Percentiles rank a stretch among this genome's conserved stretches.
Conservation (phyloP, 2,113 vertebrate genomes). For the Macquaria ambigua region DNA sequence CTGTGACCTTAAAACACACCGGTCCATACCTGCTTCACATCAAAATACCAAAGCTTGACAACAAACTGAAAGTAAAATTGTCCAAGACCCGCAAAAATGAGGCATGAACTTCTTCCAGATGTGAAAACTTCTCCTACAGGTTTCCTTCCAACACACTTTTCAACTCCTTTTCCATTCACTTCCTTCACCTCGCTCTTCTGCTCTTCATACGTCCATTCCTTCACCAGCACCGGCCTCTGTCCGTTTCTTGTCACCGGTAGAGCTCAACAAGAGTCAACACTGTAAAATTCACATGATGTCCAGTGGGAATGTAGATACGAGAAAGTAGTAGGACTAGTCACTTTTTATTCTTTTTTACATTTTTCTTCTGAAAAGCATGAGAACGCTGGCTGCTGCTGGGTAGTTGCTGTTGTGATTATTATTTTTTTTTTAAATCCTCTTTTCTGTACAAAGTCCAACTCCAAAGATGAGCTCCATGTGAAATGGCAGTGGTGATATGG, state of each 20-base stretch:
- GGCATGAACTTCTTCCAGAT: constrained; percentile 42
- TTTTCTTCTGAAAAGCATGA: constrained; percentile 70
- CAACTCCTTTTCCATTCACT: constrained; percentile 30
- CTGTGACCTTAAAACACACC: constrained; percentile 61
- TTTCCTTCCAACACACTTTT: constrained; percentile 70
- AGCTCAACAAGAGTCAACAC: constrained; percentile 65
- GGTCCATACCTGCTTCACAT: constrained; percentile 54
- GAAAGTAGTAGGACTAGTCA: constrained; percentile 72
- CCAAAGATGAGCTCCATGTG: constrained; percentile 82
- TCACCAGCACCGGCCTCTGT: constrained; percentile 22
- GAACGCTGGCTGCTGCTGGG: constrained; percentile 72
- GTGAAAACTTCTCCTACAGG: constrained; percentile 39
- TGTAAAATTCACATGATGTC: constrained; percentile 74
- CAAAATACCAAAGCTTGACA: constrained; percentile 43
- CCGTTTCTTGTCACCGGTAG: constrained; percentile 44
- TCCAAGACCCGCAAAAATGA: constrained; percentile 33
- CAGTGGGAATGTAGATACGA: constrained; percentile 85
- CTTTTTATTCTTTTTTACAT: constrained; percentile 59
- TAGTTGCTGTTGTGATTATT: constrained; percentile 60
- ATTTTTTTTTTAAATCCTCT: constrained; percentile 56
- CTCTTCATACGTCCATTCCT: constrained; percentile 57
- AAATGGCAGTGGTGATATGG: constrained; percentile 94
- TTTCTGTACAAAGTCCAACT: constrained; percentile 83
- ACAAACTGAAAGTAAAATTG: constrained; percentile 34
- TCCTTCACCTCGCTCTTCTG: constrained; percentile 49